Percentiles rank a stretch among this genome's conserved stretches.
phyloP scores from a whole-genome alignment of 2,113 vertebrate genomes.

The Cyrtonyx montezumae region DNA sequence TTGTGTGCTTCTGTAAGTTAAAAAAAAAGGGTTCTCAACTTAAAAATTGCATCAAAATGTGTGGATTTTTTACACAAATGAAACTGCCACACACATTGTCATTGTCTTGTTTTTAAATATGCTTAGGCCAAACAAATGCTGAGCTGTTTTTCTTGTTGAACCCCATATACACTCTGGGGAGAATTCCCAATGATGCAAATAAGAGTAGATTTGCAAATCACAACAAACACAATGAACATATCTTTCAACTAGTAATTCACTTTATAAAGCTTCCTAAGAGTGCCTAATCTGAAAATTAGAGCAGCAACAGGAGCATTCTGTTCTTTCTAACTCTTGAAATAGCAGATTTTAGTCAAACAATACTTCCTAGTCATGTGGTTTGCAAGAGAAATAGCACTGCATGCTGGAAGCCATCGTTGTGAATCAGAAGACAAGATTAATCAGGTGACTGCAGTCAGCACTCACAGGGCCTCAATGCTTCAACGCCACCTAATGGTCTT shows the following conservation, averaged over 20 bases:
- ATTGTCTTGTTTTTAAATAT: background rate
- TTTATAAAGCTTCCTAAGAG: background rate
- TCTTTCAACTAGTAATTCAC: background rate
- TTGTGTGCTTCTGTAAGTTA: background rate
- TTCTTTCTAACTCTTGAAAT: background rate
- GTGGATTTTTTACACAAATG: background rate
- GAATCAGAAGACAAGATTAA: rapidly evolving
- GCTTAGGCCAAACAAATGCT: background rate
- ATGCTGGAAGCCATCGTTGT: rapidly evolving
- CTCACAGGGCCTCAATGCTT: background rate
- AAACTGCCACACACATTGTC: background rate
- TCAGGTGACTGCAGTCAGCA: rapidly evolving
- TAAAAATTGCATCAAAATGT: no score
- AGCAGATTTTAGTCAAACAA: background rate
- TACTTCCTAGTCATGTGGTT: background rate
- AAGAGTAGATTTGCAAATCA: background rate
- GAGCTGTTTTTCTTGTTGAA: background rate
- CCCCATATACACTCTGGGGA: background rate
- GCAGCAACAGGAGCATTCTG: background rate
- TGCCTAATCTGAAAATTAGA: background rate
- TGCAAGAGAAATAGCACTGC: background rate
- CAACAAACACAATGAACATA: rapidly evolving
- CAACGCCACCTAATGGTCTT: background rate
- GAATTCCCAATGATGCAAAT: rapidly evolving
- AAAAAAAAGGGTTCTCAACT: background rate